A percentile compares a stretch with the other conserved stretches of the same genome.
Conservation (phyloP, 2,888 invertebrate species). For the Latrodectus hesperus region DNA sequence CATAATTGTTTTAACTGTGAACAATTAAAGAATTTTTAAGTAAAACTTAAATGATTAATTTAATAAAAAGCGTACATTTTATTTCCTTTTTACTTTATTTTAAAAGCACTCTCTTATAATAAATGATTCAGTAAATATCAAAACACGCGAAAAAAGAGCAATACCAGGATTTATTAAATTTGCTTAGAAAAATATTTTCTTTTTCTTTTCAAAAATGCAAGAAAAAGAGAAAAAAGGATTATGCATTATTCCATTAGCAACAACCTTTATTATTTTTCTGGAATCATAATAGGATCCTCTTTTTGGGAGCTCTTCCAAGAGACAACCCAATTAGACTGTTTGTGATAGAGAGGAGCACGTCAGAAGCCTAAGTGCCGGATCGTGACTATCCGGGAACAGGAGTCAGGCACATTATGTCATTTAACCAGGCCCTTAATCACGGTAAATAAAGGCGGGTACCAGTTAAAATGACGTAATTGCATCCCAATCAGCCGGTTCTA, state of each 20-base stretch:
- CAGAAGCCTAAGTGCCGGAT: constrained; percentile 53
- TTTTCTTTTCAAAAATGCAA: not conserved
- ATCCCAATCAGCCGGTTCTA: constrained; percentile 43
- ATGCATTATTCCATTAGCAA: not conserved
- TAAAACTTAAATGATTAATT: too few species aligned
- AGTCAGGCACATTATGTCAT: constrained; percentile 31
- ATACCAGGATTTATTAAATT: not conserved
- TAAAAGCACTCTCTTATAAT: too few species aligned
- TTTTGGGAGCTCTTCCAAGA: not conserved
- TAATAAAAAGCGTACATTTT: too few species aligned
- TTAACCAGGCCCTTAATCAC: constrained; percentile 59
- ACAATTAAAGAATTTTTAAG: too few species aligned
- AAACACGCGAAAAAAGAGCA: not conserved
- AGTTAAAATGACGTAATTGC: constrained; percentile 53
- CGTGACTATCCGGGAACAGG: constrained; percentile 49
- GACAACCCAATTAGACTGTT: constrained; percentile 64
- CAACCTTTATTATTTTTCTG: not conserved
- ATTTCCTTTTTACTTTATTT: too few species aligned
- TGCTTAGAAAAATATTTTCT: not conserved
- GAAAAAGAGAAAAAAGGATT: not conserved
- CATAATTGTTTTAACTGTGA: too few species aligned
- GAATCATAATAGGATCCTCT: not conserved
- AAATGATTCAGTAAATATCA: too few species aligned
- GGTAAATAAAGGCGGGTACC: constrained; percentile 33
- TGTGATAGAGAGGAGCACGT: constrained; percentile 52